Base-by-base conservation (phyloP, 2,113 vertebrate species). In the Stictonetta naevosa region DNA sequence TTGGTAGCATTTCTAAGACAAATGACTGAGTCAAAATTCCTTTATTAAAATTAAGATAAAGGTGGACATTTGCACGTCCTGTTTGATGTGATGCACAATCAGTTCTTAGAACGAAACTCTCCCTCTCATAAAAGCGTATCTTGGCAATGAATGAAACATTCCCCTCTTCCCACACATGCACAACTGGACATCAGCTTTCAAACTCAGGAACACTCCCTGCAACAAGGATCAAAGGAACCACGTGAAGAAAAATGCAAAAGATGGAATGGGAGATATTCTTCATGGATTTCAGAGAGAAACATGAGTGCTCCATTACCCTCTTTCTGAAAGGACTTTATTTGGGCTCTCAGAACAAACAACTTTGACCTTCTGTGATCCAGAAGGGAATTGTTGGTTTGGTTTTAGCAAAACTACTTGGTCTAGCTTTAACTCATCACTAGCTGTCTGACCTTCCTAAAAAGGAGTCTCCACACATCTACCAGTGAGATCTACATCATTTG, bases 111-210 rank as follows among this genome's bases (percentile, higher is more conserved):
- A 67, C 26, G 8, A 90, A 83, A 88, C 46, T 62, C 87, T 89
- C 90, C 67, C 75, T 59, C 83, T 83, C 59, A 69, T 67, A 80
- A 93, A 95, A 90, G 94, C 76, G 86, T 94, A 83, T 6, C 83
- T 90, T 95, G 76, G 92, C 91, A 96, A n/a, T 14, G 31, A 92
- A 93, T 55, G 7, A 88, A 94, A 88, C 72, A 90, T 59, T 90
- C 55, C 59, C 22, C 33, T 63, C 92, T 80, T 80, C 92, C 94
- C 86, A 96, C 91, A 88, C 53, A 86, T 21, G 31, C 72, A 87
- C 63, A 94, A 95, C 63, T 62, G 88, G 86, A 94, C 72, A 86
- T 74, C 38, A 74, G 26, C 90, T 90, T 69, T 93, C 72, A 92
- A 94, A 93, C 91, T 12, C 59, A 78, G 42, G 46, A 96, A 63